Evolutionary conservation across 1,140 invertebrate species (phyloP), one percentile per base, ranked within the genome.

Genomic region (Venturia canescens): DNA sequence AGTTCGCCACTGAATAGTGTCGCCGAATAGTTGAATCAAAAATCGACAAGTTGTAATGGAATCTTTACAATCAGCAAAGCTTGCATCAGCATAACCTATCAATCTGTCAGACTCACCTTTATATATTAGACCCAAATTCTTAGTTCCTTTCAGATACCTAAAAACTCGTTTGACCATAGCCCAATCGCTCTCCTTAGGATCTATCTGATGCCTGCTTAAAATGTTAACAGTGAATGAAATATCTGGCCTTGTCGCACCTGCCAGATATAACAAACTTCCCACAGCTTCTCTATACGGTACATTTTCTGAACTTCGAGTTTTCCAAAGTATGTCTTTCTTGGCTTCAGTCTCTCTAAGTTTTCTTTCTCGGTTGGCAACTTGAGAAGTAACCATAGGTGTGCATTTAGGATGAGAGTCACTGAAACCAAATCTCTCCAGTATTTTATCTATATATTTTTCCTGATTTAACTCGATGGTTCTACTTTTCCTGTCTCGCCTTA

Each of bases 101-200:
- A 74, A 9, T 7, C 57, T 26, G 27, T 74, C 18, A 5, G 1
- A 7, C 3, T 53, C 16, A 18, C 71, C 48, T 57, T 7, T 26
- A 31, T 21, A 72, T 5, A 0, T 50, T 26, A 74, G 15, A n/a
- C 71, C 44, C 44, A 74, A 48, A 7, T 1, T 29, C 16, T 38
- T 74, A 15, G 71, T 74, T 3, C 71, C 71, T 7, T 74, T 74
- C 0, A 53, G 26, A 48, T 57, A 74, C 29, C 71, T 53, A 23
- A 74, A 74, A 18, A 74, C 71, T 31, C 71, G 2, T 74, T 74
- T 74, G 23, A 74, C 71, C 71, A 74, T 74, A 16, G 6, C 6
- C 71, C 48, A 74, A 0, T 74, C 71, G 6, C 57, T 1, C 5
- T 74, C 48, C 3, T 48, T 74, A 1, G 71, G 71, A 29, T 74